Conservation (phyloP, 2,113 vertebrate species). For the Petrocephalus zakoni region DNA sequence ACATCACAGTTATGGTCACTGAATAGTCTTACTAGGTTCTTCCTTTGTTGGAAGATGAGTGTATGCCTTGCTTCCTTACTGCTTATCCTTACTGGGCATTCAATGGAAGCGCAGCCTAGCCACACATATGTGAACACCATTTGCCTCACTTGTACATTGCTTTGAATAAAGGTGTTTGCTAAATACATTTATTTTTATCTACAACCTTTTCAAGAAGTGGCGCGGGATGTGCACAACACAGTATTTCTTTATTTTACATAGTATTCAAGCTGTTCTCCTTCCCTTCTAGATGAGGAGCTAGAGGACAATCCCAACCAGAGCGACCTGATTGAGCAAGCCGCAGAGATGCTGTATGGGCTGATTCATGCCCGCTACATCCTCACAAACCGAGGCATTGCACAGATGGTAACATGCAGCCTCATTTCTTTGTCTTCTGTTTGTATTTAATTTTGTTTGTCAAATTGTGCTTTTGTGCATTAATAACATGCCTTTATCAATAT, state of each 20-base stretch:
- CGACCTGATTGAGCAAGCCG: constrained; percentile 89
- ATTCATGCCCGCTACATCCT: constrained; percentile 93
- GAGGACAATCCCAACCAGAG: constrained; percentile 95
- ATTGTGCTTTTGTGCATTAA: background rate
- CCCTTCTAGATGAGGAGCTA: constrained; percentile 74
- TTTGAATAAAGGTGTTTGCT: background rate
- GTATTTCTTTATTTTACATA: background rate
- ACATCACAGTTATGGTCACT: background rate
- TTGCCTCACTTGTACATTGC: background rate
- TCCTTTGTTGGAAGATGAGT: background rate
- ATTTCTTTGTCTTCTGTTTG: background rate
- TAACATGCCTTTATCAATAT: background rate
- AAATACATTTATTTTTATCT: background rate
- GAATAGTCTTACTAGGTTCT: background rate
- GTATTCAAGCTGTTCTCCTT: background rate
- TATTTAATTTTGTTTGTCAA: background rate
- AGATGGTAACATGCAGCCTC: constrained; percentile 67
- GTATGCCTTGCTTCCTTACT: background rate
- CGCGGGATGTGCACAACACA: background rate
- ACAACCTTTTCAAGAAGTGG: background rate
- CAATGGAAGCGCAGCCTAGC: background rate
- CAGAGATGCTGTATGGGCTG: constrained; percentile 89
- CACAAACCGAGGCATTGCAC: constrained; percentile 90
- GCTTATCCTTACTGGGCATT: background rate
- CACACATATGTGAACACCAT: background rate